These are phyloP conservation scores for Silurus asotus DNA, from an alignment of 2,113 vertebrate species.

Conservation along the genomic window DNA sequence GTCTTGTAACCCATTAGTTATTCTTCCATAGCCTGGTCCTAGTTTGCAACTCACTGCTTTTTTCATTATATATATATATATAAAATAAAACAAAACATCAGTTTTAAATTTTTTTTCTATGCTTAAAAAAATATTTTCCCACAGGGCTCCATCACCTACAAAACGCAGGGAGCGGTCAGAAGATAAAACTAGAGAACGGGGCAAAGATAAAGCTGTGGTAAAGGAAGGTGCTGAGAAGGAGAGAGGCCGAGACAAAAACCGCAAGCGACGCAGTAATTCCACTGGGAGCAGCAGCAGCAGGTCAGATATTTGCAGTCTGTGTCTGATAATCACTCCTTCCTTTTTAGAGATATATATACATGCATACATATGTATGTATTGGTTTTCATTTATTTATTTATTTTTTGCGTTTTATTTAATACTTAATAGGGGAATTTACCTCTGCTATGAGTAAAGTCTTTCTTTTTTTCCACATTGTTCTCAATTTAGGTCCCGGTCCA, in stretches of 20 bases:
- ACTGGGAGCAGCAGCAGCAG: conserved; percentile 91
- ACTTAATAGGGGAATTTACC: background rate
- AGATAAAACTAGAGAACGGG: conserved; percentile 90
- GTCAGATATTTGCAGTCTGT: conserved; percentile 50
- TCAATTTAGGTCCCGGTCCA: conserved; percentile 77
- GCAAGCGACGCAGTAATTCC: conserved; percentile 91
- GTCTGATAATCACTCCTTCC: background rate
- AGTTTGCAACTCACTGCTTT: too few species aligned
- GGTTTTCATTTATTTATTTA: background rate
- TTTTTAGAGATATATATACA: too few species aligned
- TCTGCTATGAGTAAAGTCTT: background rate
- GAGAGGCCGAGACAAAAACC: conserved; percentile 86
- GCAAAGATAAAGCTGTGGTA: conserved; percentile 84
- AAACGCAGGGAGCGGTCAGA: conserved; percentile 92
- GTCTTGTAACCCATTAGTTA: too few species aligned
- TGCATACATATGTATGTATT: too few species aligned
- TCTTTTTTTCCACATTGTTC: background rate
- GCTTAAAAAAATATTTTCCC: background rate
- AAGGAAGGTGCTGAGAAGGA: conserved; percentile 91
- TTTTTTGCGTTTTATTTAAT: background rate
- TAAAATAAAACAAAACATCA: background rate
- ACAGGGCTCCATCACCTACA: conserved; percentile 94
- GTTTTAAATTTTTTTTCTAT: background rate
- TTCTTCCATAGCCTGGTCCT: too few species aligned
- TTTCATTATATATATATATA: too few species aligned